These are phyloP conservation scores for Hypselothyrea guttata DNA, from an alignment of 2,888 invertebrate genomes.

Conservation along the genomic window DNA sequence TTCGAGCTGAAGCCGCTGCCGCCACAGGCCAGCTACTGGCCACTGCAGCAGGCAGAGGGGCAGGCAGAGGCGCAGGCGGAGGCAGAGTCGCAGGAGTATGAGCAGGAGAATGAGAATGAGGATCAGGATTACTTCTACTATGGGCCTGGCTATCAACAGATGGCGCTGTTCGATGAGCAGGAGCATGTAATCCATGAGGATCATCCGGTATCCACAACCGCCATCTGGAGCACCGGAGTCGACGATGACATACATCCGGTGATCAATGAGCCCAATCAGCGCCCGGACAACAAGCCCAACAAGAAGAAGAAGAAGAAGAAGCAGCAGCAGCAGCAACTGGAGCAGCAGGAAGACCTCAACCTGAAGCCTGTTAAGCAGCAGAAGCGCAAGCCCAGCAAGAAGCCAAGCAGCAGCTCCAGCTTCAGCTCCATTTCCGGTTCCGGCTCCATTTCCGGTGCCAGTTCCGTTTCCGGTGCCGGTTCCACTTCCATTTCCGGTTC, in stretches of 20 bases:
- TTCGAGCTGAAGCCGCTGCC: conserved; percentile 72
- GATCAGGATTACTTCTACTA: conserved; percentile 42
- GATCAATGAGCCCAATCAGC: conserved; percentile 43
- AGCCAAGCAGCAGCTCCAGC: conserved; percentile 6
- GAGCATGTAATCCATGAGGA: conserved; percentile 44
- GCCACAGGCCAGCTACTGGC: conserved; percentile 1
- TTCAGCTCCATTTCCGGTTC: background rate
- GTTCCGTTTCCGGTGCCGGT: no score
- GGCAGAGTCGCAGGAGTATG: conserved; percentile 8
- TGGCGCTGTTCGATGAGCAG: conserved; percentile 48
- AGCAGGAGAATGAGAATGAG: conserved; percentile 21
- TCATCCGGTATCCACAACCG: conserved; percentile 50
- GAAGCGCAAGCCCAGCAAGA: conserved; percentile 17
- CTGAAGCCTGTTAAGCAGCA: conserved; percentile 5
- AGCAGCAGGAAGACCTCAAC: background rate
- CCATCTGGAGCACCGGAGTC: conserved; percentile 67
- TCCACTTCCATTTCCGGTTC: background rate
- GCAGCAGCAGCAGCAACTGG: conserved; percentile 21
- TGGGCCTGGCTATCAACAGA: conserved; percentile 16
- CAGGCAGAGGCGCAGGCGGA: conserved; percentile 3
- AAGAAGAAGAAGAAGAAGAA: conserved; percentile 33
- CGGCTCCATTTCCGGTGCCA: background rate
- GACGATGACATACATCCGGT: conserved; percentile 48
- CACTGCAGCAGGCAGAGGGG: background rate
- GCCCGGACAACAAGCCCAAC: conserved; percentile 18